Evolutionary conservation across 2,113 vertebrate genomes (phyloP), one percentile per base, ranked within the genome.

Genomic region (Myanophis thanlyinensis): DNA sequence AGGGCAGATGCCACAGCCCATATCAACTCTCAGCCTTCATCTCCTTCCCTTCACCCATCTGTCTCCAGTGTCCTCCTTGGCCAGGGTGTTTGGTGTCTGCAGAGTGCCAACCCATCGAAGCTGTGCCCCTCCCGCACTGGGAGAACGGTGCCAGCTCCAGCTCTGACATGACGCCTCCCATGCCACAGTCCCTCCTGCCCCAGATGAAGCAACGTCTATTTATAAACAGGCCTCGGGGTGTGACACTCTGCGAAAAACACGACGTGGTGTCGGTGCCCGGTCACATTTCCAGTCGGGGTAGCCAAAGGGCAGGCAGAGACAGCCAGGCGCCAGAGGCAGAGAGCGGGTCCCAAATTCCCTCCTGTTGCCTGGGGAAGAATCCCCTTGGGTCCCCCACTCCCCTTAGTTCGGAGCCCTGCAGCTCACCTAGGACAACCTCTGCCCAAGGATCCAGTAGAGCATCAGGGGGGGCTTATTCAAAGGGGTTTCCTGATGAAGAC

Each of bases 151-250:
- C 22, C 89, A 40, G 49, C 0, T 18, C n/a, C 25, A 23, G 13
- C 30, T 54, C 23, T 73, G 13, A 25, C 18, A 59, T 84, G n/a
- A n/a, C n/a, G 40, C 62, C 51, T 3, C 20, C 22, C 73, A 9
- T 62, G 67, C 88, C 89, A 18, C 10, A 0, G 46, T 46, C 13
- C 18, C 18, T 56, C 20, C 73, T 56, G 30, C 12, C 87, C 73
- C 30, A 9, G 59, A 35, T 56, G 88, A 85, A 85, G 3, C 92
- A 56, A 53, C 90, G 27, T 88, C 90, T 93, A 91, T 93, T 91
- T 91, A 85, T 62, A 91, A 5, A 1, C 2, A 20, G 13, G 35
- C 35, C 11, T 35, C 40, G 4, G 87, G 87, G 23, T 10, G 48
- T 27, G 90, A 85, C 86, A 20, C 46, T 53, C 30, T 7, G 46